Evolutionary conservation across 2,888 invertebrate species (phyloP).

Genomic region (Agrotis ipsilon): DNA sequence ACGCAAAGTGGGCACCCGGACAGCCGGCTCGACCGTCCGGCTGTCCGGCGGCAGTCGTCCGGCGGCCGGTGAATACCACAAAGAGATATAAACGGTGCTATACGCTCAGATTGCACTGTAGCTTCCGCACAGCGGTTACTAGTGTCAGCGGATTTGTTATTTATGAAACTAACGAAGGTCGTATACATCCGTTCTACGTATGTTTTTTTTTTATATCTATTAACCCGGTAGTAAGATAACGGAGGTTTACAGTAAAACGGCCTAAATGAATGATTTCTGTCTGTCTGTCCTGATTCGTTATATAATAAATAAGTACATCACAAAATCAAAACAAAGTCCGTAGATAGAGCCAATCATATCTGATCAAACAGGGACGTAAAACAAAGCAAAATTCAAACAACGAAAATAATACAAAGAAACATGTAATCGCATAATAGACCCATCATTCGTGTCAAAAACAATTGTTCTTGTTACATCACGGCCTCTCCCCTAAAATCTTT

Average conservation of each 20-base stretch:
- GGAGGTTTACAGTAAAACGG: too few relatives aligned
- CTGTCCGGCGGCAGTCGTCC: constrained; percentile 7
- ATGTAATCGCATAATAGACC: constrained; percentile 16
- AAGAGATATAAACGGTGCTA: constrained; percentile 53
- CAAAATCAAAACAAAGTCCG: background rate
- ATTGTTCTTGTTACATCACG: constrained; percentile 45
- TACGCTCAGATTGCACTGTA: constrained; percentile 29
- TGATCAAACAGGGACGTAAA: background rate
- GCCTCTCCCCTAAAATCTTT: constrained; percentile 45
- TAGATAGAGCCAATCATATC: background rate
- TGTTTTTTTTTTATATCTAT: background rate
- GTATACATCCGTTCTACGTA: too few relatives aligned
- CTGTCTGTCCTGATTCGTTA: too few relatives aligned
- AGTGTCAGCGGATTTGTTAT: constrained; percentile 39
- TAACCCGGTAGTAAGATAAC: too few relatives aligned
- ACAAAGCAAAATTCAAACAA: background rate
- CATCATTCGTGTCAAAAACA: constrained; percentile 45
- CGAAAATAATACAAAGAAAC: constrained; percentile 20
- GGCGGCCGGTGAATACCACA: constrained; percentile 38
- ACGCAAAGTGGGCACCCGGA: constrained; percentile 26
- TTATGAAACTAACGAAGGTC: constrained; percentile 32
- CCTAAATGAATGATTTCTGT: too few relatives aligned
- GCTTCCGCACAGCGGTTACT: constrained; percentile 23
- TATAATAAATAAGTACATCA: too few relatives aligned
- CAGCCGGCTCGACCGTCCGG: background rate